phyloP scores from a whole-genome alignment of 2,113 vertebrate species.

The Xenopus laevis region DNA sequence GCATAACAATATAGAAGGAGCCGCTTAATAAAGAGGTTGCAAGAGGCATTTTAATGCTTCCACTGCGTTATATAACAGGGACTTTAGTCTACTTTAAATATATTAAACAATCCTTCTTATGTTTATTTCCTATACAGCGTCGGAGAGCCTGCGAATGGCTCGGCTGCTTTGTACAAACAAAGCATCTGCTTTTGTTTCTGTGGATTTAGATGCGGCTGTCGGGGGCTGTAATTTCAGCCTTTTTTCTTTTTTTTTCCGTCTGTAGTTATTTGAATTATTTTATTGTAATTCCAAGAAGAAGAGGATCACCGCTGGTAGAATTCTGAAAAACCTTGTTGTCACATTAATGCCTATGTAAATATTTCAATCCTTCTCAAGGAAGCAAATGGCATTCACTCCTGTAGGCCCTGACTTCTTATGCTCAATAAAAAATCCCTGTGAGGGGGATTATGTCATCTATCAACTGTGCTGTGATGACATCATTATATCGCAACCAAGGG shows the following conservation, averaged over 20 bases:
- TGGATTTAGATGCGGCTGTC: background rate
- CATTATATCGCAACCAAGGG: too few relatives aligned
- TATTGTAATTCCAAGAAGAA: background rate
- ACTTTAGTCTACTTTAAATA: background rate
- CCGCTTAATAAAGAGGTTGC: background rate
- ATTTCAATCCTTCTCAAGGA: too few relatives aligned
- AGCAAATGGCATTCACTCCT: too few relatives aligned
- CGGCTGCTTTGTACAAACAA: background rate
- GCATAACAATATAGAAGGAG: constrained; percentile 18
- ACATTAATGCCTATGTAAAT: background rate
- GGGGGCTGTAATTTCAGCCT: background rate
- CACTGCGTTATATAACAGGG: background rate
- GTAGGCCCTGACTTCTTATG: too few relatives aligned
- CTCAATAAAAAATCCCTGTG: too few relatives aligned
- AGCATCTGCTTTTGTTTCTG: background rate
- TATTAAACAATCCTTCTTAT: constrained; percentile 6
- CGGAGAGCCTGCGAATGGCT: background rate
- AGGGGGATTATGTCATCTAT: too few relatives aligned
- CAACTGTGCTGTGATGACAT: too few relatives aligned
- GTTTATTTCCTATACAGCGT: background rate
- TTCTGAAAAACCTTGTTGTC: background rate
- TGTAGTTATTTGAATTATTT: background rate
- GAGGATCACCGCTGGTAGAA: background rate
- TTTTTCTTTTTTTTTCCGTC: too few relatives aligned
- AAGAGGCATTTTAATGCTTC: background rate